phyloP scores from a whole-genome alignment of 2,113 vertebrate genomes.

The Geothlypis trichas region DNA sequence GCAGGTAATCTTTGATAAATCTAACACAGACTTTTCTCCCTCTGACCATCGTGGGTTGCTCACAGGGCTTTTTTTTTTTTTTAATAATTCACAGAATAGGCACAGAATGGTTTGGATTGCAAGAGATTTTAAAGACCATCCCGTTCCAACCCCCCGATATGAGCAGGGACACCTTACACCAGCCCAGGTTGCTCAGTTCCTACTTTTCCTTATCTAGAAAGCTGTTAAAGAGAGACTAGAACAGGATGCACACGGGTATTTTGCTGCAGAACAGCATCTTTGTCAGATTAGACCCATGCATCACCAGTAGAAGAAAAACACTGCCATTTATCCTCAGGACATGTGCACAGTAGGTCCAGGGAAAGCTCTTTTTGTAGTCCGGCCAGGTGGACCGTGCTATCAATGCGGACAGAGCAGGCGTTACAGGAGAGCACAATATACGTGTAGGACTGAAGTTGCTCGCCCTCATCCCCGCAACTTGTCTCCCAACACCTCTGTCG shows the following conservation, averaged over 20 bases:
- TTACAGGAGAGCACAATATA: neutral
- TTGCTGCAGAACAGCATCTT: neutral
- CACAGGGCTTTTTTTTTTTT: rapidly evolving
- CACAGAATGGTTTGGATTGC: neutral
- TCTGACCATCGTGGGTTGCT: neutral
- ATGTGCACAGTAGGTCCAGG: neutral
- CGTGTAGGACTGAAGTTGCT: neutral
- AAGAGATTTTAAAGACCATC: neutral
- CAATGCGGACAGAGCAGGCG: neutral
- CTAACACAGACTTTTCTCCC: neutral
- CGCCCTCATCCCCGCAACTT: neutral
- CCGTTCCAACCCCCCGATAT: neutral
- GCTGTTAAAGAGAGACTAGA: neutral
- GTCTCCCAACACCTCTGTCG: neutral
- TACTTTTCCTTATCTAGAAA: neutral
- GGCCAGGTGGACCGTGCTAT: neutral
- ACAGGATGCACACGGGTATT: neutral
- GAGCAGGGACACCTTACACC: neutral
- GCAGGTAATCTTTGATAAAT: neutral
- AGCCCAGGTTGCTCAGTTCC: neutral
- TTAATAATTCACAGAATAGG: neutral
- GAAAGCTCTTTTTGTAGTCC: neutral
- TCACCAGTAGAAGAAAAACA: neutral
- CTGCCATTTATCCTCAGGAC: neutral
- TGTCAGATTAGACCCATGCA: neutral